Evolutionary conservation across 2,797 vertebrate species (phyloP).

Genomic region (Rachycentron canadum): DNA sequence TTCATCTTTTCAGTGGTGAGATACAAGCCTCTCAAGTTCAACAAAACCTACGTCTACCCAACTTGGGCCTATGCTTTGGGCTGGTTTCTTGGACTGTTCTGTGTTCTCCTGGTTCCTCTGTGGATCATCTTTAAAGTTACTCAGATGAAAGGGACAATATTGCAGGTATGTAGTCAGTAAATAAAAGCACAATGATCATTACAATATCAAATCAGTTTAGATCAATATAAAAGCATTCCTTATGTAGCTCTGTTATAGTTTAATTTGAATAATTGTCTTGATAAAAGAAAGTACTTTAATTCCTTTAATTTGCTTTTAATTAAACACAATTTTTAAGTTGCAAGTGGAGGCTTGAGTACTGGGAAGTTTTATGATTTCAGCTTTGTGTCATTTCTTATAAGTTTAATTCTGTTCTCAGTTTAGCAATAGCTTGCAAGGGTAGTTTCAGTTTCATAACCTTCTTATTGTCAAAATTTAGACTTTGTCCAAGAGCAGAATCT

Average conservation of each 20-base stretch:
- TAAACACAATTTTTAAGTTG: too few relatives aligned
- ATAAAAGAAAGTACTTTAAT: too few relatives aligned
- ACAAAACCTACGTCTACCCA: constrained; percentile 81
- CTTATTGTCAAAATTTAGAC: too few relatives aligned
- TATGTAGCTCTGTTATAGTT: too few relatives aligned
- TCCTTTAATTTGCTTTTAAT: too few relatives aligned
- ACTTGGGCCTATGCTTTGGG: constrained; percentile 79
- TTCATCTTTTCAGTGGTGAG: constrained; percentile 77
- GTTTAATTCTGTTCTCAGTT: too few relatives aligned
- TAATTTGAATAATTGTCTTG: too few relatives aligned
- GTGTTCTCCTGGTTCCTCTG: constrained; percentile 78
- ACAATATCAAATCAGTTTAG: background rate
- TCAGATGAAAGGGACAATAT: constrained; percentile 70
- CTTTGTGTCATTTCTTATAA: background rate
- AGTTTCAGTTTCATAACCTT: too few relatives aligned
- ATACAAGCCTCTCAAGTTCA: constrained; percentile 81
- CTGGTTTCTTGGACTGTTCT: constrained; percentile 80
- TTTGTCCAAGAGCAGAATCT: too few relatives aligned
- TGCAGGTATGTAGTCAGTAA: constrained; percentile 63
- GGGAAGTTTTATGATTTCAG: background rate
- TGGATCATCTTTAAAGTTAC: constrained; percentile 77
- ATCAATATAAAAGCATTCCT: background rate
- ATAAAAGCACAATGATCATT: background rate
- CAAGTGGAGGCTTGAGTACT: too few relatives aligned
- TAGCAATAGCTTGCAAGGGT: too few relatives aligned